A percentile compares a stretch with the other conserved stretches of the same genome.
phyloP scores from a whole-genome alignment of 2,113 vertebrate genomes.

The Grammomys surdaster region DNA sequence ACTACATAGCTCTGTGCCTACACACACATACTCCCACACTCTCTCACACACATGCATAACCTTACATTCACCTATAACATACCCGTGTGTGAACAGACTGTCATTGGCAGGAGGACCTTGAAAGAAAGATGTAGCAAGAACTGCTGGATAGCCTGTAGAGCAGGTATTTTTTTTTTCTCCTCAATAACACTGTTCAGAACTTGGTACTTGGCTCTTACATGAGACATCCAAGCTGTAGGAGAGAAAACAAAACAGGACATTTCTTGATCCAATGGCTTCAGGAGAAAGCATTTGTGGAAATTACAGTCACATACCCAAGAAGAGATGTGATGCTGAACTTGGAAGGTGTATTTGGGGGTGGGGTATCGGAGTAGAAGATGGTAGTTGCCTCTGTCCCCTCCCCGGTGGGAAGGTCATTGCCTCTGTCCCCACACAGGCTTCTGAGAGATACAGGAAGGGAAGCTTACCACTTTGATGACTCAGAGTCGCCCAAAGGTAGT shows the following conservation, averaged over 20 bases:
- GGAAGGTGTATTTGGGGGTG: too few species aligned
- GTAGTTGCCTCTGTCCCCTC: fast-evolving
- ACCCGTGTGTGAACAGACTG: neutral
- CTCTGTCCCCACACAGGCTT: neutral
- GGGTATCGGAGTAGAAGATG: neutral
- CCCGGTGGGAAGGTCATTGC: fast-evolving
- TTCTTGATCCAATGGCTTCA: neutral
- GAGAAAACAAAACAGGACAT: neutral
- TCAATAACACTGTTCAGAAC: too few species aligned
- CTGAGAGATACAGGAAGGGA: neutral
- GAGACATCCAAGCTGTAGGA: neutral
- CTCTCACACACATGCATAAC: neutral
- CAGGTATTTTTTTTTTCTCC: too few species aligned
- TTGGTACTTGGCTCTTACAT: neutral
- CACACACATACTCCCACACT: too few species aligned
- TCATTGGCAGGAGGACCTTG: neutral
- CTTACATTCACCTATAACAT: neutral
- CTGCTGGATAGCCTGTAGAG: fast-evolving
- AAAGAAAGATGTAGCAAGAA: neutral
- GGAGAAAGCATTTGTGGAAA: neutral
- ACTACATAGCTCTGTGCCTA: neutral
- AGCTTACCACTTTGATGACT: neutral
- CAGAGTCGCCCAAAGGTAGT: fast-evolving
- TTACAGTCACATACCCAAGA: neutral
- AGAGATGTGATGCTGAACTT: neutral